Conservation (phyloP, 2,888 invertebrate species). For the Drosophila acutilabella region DNA sequence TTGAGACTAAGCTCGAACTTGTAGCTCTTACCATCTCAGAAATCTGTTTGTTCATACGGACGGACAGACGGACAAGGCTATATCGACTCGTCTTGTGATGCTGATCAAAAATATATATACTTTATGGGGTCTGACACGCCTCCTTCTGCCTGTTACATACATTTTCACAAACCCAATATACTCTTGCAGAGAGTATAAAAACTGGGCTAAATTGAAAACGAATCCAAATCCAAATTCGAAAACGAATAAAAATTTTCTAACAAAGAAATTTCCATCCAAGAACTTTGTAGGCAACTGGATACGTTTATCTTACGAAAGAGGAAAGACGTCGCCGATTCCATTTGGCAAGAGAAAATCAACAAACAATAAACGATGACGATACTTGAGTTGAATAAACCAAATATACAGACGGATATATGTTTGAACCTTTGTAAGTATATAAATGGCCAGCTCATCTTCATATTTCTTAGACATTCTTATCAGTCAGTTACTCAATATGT, state of each 20-base stretch:
- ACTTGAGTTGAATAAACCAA: slow-evolving; percentile 28
- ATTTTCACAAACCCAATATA: no score
- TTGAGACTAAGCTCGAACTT: no score
- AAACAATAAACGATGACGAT: slow-evolving; percentile 1
- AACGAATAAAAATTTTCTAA: slow-evolving; percentile 25
- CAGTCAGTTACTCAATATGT: slow-evolving; percentile 12
- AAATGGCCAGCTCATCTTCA: neutral
- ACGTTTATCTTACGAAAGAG: slow-evolving; percentile 7
- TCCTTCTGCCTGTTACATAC: no score
- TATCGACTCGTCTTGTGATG: no score
- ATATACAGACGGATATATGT: neutral
- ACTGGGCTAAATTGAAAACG: neutral
- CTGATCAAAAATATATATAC: no score
- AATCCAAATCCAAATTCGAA: neutral
- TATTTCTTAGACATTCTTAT: slow-evolving; percentile 15
- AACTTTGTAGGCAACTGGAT: slow-evolving; percentile 24
- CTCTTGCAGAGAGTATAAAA: no score
- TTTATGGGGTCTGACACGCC: no score
- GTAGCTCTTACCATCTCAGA: no score
- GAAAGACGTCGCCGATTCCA: neutral
- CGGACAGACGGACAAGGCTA: no score
- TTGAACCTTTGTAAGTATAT: neutral
- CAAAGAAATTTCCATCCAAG: slow-evolving; percentile 25
- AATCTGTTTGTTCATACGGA: no score
- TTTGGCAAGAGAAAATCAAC: neutral